Percentiles rank a stretch among this genome's conserved stretches.
Conservation (phyloP, 2,888 invertebrate genomes). For the Chloromyia formosa region DNA sequence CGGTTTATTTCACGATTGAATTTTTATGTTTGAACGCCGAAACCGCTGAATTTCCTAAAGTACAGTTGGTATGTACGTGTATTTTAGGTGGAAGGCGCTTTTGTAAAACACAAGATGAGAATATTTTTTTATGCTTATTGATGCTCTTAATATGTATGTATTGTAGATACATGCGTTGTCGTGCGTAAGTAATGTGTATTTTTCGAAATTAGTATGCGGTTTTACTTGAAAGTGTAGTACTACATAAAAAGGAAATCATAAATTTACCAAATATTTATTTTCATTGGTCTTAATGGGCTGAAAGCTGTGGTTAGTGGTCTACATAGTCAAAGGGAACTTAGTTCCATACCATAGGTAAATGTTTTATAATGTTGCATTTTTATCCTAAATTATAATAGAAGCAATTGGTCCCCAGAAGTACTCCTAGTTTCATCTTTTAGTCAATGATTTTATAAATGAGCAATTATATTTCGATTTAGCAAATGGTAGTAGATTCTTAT, state of each 20-base stretch:
- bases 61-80: background rate
- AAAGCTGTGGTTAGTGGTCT: background rate
- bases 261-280: constrained; percentile 9
- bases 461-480: too few relatives aligned
- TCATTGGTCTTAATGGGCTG: background rate
- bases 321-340: too few relatives aligned
- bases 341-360: too few relatives aligned
- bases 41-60: background rate
- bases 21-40: background rate
- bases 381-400: too few relatives aligned
- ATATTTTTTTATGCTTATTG: too few relatives aligned
- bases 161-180: too few relatives aligned
- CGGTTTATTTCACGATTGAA: constrained; percentile 4
- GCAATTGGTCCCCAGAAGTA: too few relatives aligned
- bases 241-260: background rate
- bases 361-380: too few relatives aligned
- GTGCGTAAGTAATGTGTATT: background rate
- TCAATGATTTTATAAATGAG: too few relatives aligned
- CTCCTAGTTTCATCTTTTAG: too few relatives aligned
- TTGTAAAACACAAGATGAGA: background rate
- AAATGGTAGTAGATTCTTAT: too few relatives aligned
- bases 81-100: background rate
- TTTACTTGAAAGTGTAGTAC: background rate
- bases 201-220: constrained; percentile 4
- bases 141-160: too few relatives aligned